Percentiles rank a stretch among this genome's conserved stretches.
These are phyloP conservation scores for Leptosomus discolor DNA, from an alignment of 2,113 vertebrate species.

Conservation along the genomic window DNA sequence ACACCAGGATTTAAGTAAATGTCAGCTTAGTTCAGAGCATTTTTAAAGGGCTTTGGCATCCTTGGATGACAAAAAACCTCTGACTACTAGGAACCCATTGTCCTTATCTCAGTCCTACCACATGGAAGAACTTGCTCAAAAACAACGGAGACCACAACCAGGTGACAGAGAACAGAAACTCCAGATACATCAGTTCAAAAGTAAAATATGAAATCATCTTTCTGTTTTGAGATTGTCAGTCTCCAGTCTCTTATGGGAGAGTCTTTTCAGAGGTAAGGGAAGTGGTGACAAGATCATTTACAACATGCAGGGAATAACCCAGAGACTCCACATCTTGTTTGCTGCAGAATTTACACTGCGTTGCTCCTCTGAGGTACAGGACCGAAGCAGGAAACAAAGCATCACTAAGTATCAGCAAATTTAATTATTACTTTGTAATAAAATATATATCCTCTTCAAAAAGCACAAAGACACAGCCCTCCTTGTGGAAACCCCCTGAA, in stretches of 20 bases:
- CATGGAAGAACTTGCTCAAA: not conserved
- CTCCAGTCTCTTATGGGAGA: not conserved
- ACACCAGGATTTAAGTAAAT: not conserved
- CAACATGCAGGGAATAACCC: not conserved
- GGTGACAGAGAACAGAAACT: not conserved
- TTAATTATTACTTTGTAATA: not conserved
- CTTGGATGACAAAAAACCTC: not conserved
- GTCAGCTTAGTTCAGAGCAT: not conserved
- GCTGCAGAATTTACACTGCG: not conserved
- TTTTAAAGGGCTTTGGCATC: not conserved
- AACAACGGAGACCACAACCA: not conserved
- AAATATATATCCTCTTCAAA: not conserved
- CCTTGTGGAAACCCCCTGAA: not conserved
- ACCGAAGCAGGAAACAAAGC: not conserved
- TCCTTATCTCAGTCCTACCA: not conserved
- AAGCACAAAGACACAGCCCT: not conserved
- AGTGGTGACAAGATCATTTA: not conserved
- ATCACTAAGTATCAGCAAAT: not conserved
- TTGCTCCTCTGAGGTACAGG: not conserved
- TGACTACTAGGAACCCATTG: not conserved
- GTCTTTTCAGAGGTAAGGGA: not conserved
- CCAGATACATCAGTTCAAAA: not conserved
- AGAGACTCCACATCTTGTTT: not conserved
- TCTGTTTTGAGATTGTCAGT: not conserved
- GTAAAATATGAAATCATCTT: not conserved